Evolutionary conservation across 1,140 invertebrate genomes (phyloP), one percentile per base, ranked within the genome.

Genomic region (Listronotus oregonensis): DNA sequence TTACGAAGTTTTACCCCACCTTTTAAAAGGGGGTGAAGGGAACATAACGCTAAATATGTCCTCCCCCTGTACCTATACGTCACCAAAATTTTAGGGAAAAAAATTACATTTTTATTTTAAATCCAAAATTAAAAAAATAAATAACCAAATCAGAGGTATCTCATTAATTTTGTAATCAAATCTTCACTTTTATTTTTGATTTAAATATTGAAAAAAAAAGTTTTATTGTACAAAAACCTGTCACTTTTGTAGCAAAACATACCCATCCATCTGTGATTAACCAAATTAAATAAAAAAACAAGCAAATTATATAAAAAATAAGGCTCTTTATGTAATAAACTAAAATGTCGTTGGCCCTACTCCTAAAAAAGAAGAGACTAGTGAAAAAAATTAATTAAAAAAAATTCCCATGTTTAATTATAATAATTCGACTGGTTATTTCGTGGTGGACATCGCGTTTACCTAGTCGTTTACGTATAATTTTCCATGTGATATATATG

Each of bases 401-500:
- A n/a, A 15, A 17, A 15, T 40, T 15, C 27, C 17, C 68, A 66
- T 54, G 47, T 63, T 58, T 32, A 67, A 64, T 72, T 68, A 69
- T 69, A 65, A 59, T 39, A 49, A 58, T 68, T 37, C 54, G 68
- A 65, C 66, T 72, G 31, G 46, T 18, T 43, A 46, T 31, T 43
- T 37, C 55, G 12, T 44, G 9, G n/a, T 8, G 12, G 7, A n/a
- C n/a, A n/a, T n/a, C n/a, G 15, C 46, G 27, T 15, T 17, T 46
- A 39, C 46, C 57, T 66, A 65, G 64, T 71, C 67, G 67, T 55
- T 50, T 44, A 54, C 63, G 44, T 65, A 69, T 71, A 68, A 69
- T 64, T 72, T 70, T 68, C 46, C 66, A 72, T 72, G 67, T 71
- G n/a, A 54, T 27, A 70, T 64, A 66, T 67, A 50, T 67, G 37